Conservation (phyloP, 2,888 invertebrate genomes). For the Meteorus cinctellus region DNA sequence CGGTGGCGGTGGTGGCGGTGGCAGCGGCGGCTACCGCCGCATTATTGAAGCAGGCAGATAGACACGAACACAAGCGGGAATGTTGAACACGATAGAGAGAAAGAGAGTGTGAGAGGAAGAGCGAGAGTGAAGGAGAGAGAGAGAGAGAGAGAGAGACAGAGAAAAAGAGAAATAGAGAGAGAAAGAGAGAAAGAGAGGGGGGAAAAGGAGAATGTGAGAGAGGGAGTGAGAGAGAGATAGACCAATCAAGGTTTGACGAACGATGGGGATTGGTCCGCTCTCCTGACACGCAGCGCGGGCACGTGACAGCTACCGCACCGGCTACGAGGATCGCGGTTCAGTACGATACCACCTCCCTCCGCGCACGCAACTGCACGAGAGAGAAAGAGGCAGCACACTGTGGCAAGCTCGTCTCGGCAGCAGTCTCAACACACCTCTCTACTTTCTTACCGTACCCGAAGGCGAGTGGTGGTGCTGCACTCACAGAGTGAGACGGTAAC, state of each 20-base stretch:
- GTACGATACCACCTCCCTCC: slow-evolving; percentile 73
- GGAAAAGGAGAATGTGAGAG: slow-evolving; percentile 24
- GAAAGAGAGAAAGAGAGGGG: slow-evolving; percentile 40
- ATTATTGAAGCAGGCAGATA: slow-evolving; percentile 14
- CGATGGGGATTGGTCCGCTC: slow-evolving; percentile 73
- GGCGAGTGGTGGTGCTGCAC: slow-evolving; percentile 54
- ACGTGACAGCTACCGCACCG: slow-evolving; percentile 74
- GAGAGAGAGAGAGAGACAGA: slow-evolving; percentile 59
- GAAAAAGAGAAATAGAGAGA: slow-evolving; percentile 30
- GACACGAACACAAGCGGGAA: not conserved
- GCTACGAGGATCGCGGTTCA: slow-evolving; percentile 70
- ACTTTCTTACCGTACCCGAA: slow-evolving; percentile 53
- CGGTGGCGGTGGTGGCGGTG: slow-evolving; percentile 12
- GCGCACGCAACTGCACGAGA: slow-evolving; percentile 66
- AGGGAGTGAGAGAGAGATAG: slow-evolving; percentile 68
- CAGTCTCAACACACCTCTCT: slow-evolving; percentile 45
- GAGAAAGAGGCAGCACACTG: slow-evolving; percentile 48
- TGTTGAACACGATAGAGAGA: slow-evolving; percentile 9
- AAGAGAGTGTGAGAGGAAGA: slow-evolving; percentile 27
- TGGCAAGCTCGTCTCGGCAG: slow-evolving; percentile 41
- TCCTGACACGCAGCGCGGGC: slow-evolving; percentile 73
- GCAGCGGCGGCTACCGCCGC: slow-evolving; percentile 28
- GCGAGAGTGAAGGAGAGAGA: slow-evolving; percentile 41
- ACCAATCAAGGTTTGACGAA: slow-evolving; percentile 78
- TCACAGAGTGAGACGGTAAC: slow-evolving; percentile 54